Evolutionary conservation across 92 coral and sea anemone species (phyloP).

Genomic region (Phymanthus crucifer): DNA sequence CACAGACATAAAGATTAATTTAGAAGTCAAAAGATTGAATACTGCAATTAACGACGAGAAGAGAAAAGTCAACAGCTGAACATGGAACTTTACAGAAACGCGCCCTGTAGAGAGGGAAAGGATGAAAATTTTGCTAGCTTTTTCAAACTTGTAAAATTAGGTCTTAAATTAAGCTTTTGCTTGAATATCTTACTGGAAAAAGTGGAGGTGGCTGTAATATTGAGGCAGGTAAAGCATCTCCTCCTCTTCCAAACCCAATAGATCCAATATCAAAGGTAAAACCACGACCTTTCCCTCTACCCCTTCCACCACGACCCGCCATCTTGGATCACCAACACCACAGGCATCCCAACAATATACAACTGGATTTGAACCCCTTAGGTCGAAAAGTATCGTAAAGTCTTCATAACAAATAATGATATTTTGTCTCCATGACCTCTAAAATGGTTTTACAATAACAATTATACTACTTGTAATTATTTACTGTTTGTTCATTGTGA

Average conservation of each 20-base stretch:
- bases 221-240: conserved; percentile 87
- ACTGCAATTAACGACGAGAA: too few relatives aligned
- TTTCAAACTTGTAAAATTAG: neutral
- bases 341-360: conserved; percentile 13
- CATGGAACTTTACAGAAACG: too few relatives aligned
- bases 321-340: conserved; percentile 52
- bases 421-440: neutral
- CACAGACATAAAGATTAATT: too few relatives aligned
- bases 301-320: conserved; percentile 97
- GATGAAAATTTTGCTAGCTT: too few relatives aligned
- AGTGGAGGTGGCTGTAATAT: conserved; percentile 92
- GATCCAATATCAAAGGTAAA: conserved; percentile 83
- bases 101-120: too few relatives aligned
- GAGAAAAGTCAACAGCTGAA: too few relatives aligned
- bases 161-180: conserved; percentile 7
- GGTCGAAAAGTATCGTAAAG: neutral
- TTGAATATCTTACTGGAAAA: conserved; percentile 70
- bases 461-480: neutral
- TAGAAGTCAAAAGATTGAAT: too few relatives aligned
- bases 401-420: neutral
- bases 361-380: neutral
- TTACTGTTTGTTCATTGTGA: neutral
- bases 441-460: neutral
- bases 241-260: conserved; percentile 87
- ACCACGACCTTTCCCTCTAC: conserved; percentile 88